phyloP scores from a whole-genome alignment of 2,797 vertebrate genomes.

The Brachyalestes nurse region DNA sequence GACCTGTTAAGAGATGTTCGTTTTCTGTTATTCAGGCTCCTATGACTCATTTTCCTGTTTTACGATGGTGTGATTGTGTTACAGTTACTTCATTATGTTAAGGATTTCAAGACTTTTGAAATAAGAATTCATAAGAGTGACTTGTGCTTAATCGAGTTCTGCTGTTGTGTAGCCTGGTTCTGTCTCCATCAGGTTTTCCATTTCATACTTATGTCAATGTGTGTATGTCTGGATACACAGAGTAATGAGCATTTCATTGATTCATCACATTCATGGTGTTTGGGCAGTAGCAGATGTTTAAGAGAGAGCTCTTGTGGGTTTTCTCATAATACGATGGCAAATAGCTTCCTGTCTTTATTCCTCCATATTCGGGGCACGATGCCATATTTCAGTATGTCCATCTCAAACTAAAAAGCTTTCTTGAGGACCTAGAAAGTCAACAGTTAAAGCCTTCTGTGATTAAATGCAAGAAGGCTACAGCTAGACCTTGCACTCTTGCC shows the following conservation, averaged over 20 bases:
- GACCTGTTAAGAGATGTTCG: not conserved
- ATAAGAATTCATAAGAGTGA: not conserved
- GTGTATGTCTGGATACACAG: not conserved
- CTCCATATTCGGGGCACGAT: too few relatives aligned
- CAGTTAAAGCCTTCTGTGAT: too few relatives aligned
- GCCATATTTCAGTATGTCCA: too few relatives aligned
- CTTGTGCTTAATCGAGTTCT: not conserved
- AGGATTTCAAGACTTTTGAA: not conserved
- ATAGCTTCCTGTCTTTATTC: too few relatives aligned
- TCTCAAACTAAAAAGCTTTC: too few relatives aligned
- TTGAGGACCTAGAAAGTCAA: too few relatives aligned
- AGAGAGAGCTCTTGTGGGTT: not conserved
- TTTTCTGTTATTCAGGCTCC: slow-evolving; percentile 16
- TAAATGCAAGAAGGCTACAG: too few relatives aligned
- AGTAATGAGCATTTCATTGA: not conserved
- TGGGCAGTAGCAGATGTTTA: not conserved
- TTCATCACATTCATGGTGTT: slow-evolving; percentile 1
- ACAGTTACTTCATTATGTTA: not conserved
- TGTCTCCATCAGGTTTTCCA: slow-evolving; percentile 7
- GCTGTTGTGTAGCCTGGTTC: not conserved
- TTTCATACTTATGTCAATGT: not conserved
- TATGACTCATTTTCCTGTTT: slow-evolving; percentile 26
- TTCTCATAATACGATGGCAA: too few relatives aligned
- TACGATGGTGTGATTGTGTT: not conserved
- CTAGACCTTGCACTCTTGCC: too few relatives aligned